Evolutionary conservation across 2,113 vertebrate genomes (phyloP), one percentile per base, ranked within the genome.

Genomic region (Apodemus speciosus): DNA sequence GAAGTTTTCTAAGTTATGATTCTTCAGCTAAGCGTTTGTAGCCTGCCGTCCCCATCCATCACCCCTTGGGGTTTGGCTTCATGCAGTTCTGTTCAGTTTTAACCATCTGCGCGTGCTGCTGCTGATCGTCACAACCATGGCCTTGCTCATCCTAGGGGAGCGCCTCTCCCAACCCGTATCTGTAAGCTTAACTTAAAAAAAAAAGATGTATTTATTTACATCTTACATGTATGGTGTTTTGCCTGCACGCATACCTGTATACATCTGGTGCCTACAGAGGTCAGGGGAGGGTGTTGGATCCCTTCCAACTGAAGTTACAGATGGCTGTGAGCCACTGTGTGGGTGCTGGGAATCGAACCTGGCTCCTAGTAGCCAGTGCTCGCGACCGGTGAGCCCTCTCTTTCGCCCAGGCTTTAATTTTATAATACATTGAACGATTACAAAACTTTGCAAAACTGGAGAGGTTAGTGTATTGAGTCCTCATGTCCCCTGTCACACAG

Each of bases 401-500:
- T 32, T 64, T 58, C 27, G 5, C 58, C 80, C 30, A 38, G 7
- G 6, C 21, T 32, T 27, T 66, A 25, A 25, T 60, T n/a, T 46
- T 43, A 18, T 3, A 68, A 51, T 51, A 35, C 68, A 18, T 18
- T 2, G 16, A 7, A n/a, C 9, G 77, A 0, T 49, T 85, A 15
- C 0, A 76, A n/a, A 62, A 10, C 6, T 62, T 81, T 60, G 13
- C 56, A 40, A 18, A 66, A 64, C 23, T 32, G 3, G 13, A 62
- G 68, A 49, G 15, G 23, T 5, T 0, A 3, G 1, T 4, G 1
- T 49, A 3, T 51, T 1, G 40, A 72, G 4, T 3, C 38, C 14
- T 25, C 2, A 0, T 0, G 3, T 4, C 3, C 38, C 53, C 27
- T n/a, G 6, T 23, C 3, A 0, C 53, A 56, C 21, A 20, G 5